Evolutionary conservation across 2,113 vertebrate species (phyloP).

Genomic region (Cheilinus undulatus): DNA sequence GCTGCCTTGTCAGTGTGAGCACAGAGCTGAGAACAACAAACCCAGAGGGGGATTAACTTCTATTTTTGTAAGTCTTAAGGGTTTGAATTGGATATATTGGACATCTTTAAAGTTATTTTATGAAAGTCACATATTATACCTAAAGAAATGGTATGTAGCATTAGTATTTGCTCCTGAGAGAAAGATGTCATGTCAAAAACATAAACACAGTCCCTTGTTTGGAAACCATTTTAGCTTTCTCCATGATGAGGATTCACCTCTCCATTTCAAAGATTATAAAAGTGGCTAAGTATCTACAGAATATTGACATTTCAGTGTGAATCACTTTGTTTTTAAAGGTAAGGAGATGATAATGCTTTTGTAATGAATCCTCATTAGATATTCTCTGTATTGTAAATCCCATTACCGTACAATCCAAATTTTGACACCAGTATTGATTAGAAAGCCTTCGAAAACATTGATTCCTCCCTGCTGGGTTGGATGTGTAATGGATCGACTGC

Average conservation of each 20-base stretch:
- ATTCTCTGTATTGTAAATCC: not conserved
- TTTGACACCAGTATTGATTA: not conserved
- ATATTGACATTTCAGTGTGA: not conserved
- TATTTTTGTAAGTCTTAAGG: no score
- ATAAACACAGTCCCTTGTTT: no score
- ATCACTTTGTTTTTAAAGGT: not conserved
- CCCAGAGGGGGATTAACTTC: no score
- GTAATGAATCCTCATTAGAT: not conserved
- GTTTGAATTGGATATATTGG: no score
- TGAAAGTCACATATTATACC: no score
- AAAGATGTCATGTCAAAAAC: no score
- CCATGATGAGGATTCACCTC: not conserved
- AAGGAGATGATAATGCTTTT: not conserved
- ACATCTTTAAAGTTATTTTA: no score
- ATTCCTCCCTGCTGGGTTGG: not conserved
- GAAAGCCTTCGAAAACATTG: not conserved
- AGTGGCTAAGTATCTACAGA: not conserved
- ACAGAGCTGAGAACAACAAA: no score
- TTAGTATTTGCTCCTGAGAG: no score
- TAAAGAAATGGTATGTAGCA: no score
- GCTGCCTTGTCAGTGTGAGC: no score
- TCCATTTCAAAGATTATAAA: not conserved
- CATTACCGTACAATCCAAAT: not conserved
- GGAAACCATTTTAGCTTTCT: not conserved
- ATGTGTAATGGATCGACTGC: conserved; percentile 7